A percentile compares a stretch with the other conserved stretches of the same genome.
These are phyloP conservation scores for Drosophila pseudoobscura DNA, from an alignment of 1,140 invertebrate genomes.

Conservation along the genomic window DNA sequence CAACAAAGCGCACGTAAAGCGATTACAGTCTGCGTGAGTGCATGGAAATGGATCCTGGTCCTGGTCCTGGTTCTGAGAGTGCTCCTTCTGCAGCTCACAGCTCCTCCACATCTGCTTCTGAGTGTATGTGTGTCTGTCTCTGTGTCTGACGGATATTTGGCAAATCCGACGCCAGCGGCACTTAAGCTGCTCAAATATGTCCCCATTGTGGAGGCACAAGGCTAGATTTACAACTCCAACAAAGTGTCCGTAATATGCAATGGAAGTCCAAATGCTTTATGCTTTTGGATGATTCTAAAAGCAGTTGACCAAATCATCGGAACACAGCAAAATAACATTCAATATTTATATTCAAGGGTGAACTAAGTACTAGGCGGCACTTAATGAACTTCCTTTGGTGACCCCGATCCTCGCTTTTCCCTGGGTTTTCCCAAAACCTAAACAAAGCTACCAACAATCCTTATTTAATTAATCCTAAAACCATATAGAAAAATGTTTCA, in stretches of 20 bases:
- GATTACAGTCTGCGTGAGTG: slow-evolving; percentile 58
- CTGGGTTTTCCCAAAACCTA: not conserved
- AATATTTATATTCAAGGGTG: too few species aligned
- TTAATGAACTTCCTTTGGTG: too few species aligned
- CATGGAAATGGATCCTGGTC: slow-evolving; percentile 33
- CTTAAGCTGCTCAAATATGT: slow-evolving; percentile 52
- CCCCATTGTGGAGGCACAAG: slow-evolving; percentile 17
- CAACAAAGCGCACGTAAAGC: slow-evolving; percentile 64
- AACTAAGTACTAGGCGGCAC: too few species aligned
- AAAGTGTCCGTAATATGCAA: too few species aligned
- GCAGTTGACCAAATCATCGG: too few species aligned
- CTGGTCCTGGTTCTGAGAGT: slow-evolving; percentile 1
- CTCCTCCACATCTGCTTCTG: slow-evolving; percentile 1
- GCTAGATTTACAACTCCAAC: not conserved
- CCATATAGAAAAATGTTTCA: not conserved
- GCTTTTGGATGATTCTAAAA: too few species aligned
- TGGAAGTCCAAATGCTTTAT: too few species aligned
- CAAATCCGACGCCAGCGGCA: slow-evolving; percentile 55
- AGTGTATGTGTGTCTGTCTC: slow-evolving; percentile 8
- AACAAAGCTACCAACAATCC: not conserved
- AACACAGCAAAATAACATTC: too few species aligned
- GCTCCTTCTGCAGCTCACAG: slow-evolving; percentile 6
- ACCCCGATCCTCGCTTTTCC: not conserved
- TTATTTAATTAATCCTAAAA: slow-evolving; percentile 23
- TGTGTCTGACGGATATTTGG: slow-evolving; percentile 46